Percentiles rank a stretch among this genome's conserved stretches.
Evolutionary conservation across 2,113 vertebrate species (phyloP).

Genomic region (Ariopsis seemanni): DNA sequence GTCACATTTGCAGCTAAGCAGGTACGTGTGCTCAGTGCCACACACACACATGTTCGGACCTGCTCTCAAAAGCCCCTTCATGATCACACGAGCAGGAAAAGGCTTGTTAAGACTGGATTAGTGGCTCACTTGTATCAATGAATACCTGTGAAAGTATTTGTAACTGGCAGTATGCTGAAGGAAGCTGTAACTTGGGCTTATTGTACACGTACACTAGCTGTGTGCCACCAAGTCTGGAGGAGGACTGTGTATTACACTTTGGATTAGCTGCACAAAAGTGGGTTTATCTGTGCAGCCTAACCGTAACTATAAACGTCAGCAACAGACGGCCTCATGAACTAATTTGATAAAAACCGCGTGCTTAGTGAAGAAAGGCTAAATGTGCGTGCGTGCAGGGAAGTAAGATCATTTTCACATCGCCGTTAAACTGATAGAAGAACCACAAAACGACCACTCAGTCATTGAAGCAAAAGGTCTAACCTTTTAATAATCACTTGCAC

Average conservation of each 20-base stretch:
- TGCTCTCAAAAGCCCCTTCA: not conserved
- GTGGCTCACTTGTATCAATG: not conserved
- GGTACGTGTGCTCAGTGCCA: conserved; percentile 9
- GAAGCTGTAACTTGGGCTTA: too few relatives aligned
- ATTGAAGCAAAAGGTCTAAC: not conserved
- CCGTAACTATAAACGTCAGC: not conserved
- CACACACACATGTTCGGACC: not conserved
- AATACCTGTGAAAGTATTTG: not conserved
- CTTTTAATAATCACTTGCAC: not conserved
- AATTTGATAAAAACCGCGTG: conserved; percentile 18
- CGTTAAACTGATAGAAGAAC: not conserved
- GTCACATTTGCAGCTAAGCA: conserved; percentile 25
- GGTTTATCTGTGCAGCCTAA: not conserved
- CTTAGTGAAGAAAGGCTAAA: conserved; percentile 10
- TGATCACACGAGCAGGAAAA: not conserved
- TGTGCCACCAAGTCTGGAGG: not conserved
- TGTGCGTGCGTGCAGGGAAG: not conserved
- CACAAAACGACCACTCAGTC: not conserved
- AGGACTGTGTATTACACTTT: not conserved
- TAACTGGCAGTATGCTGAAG: not conserved
- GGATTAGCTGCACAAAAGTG: not conserved
- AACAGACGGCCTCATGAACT: conserved; percentile 18
- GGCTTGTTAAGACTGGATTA: not conserved
- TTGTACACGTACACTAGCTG: not conserved
- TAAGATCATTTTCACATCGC: not conserved